Percentiles rank a stretch among this genome's conserved stretches.
Conservation (phyloP, 1,140 invertebrate species). For the Aleiodes sp. region DNA sequence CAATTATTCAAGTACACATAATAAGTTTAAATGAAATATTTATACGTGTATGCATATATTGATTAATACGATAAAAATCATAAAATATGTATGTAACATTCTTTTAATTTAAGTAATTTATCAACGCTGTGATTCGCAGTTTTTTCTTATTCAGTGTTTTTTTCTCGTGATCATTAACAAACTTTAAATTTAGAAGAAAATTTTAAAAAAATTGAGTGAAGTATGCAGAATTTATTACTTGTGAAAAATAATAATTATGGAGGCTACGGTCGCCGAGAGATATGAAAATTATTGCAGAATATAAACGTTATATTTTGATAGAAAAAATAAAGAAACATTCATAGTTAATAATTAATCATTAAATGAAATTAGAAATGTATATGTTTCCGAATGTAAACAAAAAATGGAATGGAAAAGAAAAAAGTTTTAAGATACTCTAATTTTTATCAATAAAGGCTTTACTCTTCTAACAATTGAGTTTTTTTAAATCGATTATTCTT, state of each 20-base stretch:
- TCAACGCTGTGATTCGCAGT: conserved; percentile 46
- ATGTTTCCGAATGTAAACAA: conserved; percentile 33
- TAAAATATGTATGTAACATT: conserved; percentile 42
- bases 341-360: conserved; percentile 18
- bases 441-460: conserved; percentile 54
- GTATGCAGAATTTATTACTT: background rate
- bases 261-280: too few species aligned
- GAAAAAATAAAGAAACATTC: too few species aligned
- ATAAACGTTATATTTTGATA: conserved; percentile 36
- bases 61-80: background rate
- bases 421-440: conserved; percentile 42
- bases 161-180: background rate
- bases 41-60: conserved; percentile 11
- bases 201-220: conserved; percentile 22
- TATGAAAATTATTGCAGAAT: conserved; percentile 37
- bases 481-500: background rate
- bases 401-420: background rate
- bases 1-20: background rate
- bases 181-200: conserved; percentile 22
- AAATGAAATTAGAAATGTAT: conserved; percentile 32
- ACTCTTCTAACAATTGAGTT: conserved; percentile 30
- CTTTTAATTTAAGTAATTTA: conserved; percentile 52
- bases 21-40: conserved; percentile 25
- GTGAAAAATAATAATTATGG: conserved; percentile 30
- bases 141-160: conserved; percentile 18